Evolutionary conservation across 2,888 invertebrate species (phyloP), one percentile per base, ranked within the genome.

Genomic region (Chymomyza fuscimana): DNA sequence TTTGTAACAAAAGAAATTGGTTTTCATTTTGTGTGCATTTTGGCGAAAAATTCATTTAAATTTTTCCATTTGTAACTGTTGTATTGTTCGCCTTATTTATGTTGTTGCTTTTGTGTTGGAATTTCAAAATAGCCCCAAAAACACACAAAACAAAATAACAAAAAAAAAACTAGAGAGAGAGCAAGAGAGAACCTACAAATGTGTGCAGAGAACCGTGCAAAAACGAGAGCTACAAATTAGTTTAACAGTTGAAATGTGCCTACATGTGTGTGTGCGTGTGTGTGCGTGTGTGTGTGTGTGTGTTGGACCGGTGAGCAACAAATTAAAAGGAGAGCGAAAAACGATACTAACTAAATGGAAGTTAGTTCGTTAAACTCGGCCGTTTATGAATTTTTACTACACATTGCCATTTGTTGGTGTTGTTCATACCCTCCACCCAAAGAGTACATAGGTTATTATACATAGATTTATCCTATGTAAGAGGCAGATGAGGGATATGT

Each of bases 351-450:
- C 22, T 51, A 52, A 63, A 67, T 54, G 25, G 50, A 71, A 70
- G 74, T 67, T 72, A 83, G 83, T 83, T 83, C 83, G 83, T 85
- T 83, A 83, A 83, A 85, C 83, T 76, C 76, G 65, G 56, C 67
- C 80, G 86, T 76, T 83, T 83, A 85, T 85, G 76, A 84, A 80
- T 82, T 77, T 82, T 70, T 70, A 74, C 73, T 76, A 73, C 76
- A 74, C 67, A 73, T 74, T 73, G 77, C 73, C 73, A 51, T 68
- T 69, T 76, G 63, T 67, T 73, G 50, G 50, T 68, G 19, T 63
- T 63, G 63, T 64, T 29, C 63, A 32, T 32, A 32, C 32, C 32
- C 32, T 32, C 6, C 4, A 5, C 32, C 32, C 32, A 32, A 7
- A 32, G 32, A 7, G 7, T 32, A 7, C 32, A 32, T 32, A 32